These are phyloP conservation scores for Prionailurus viverrinus DNA, from an alignment of 2,113 vertebrate genomes.

Conservation along the genomic window DNA sequence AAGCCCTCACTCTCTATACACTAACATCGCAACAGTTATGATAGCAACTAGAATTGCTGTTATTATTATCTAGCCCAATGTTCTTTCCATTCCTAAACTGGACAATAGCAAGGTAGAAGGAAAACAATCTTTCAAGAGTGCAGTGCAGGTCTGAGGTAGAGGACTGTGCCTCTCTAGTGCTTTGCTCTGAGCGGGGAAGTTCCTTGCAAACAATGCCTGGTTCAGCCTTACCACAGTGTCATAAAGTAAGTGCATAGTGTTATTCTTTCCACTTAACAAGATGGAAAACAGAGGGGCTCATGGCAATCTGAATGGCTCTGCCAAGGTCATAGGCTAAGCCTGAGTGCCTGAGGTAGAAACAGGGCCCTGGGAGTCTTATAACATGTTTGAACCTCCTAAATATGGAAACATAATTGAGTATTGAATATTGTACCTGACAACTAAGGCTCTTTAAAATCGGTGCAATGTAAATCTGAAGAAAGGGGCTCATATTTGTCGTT, in stretches of 20 bases:
- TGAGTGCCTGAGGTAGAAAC: background rate
- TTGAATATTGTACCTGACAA: background rate
- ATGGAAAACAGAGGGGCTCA: background rate
- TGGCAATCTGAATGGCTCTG: background rate
- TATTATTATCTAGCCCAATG: background rate
- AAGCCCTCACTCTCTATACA: background rate
- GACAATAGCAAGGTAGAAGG: background rate
- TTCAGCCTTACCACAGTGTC: background rate
- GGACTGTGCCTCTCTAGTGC: background rate
- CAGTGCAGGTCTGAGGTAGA: background rate
- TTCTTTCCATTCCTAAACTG: background rate
- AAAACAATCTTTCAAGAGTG: background rate
- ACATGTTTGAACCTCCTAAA: background rate
- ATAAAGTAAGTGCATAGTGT: background rate
- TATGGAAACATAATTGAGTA: background rate
- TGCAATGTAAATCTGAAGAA: background rate
- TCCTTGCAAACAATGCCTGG: background rate
- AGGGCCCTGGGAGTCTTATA: background rate
- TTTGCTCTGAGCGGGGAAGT: constrained; percentile 37
- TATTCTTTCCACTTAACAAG: background rate
- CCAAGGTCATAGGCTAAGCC: constrained; percentile 25
- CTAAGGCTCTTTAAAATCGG: background rate
- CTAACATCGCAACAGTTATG: background rate
- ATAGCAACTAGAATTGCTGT: background rate
- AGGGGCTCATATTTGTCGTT: background rate